Conservation (phyloP, 1,140 invertebrate genomes). For the Chrysomallon squamiferum region DNA sequence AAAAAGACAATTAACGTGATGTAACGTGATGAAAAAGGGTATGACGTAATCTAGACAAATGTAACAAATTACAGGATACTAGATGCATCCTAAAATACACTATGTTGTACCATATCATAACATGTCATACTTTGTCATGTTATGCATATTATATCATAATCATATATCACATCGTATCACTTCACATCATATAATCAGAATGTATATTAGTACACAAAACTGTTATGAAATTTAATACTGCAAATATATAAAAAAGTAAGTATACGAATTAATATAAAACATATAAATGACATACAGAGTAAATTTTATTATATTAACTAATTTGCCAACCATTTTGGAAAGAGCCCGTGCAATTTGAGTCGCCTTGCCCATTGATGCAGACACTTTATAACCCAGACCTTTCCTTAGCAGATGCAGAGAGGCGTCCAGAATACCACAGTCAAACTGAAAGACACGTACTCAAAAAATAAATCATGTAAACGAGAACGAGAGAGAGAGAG, state of each 20-base stretch:
- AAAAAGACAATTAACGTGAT: not conserved
- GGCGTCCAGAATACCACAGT: not conserved
- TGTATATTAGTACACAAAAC: no score
- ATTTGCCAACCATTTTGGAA: not conserved
- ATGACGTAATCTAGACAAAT: not conserved
- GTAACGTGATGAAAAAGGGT: not conserved
- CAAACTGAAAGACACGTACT: conserved; percentile 3
- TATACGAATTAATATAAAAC: no score
- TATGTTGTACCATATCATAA: not conserved
- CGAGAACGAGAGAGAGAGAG: no score
- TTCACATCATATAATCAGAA: no score
- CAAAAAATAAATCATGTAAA: no score
- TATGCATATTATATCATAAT: no score
- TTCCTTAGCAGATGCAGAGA: not conserved
- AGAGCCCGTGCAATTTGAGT: not conserved
- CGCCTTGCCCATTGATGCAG: not conserved
- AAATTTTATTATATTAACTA: no score
- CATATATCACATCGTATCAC: no score
- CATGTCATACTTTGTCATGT: not conserved
- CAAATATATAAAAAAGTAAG: no score
- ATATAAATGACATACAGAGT: no score
- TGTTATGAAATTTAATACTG: no score
- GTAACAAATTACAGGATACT: not conserved
- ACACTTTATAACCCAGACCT: not conserved
- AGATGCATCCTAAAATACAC: not conserved